Evolutionary conservation across 2,113 vertebrate genomes (phyloP), one percentile per base, ranked within the genome.

Genomic region (Cyrtonyx montezumae): DNA sequence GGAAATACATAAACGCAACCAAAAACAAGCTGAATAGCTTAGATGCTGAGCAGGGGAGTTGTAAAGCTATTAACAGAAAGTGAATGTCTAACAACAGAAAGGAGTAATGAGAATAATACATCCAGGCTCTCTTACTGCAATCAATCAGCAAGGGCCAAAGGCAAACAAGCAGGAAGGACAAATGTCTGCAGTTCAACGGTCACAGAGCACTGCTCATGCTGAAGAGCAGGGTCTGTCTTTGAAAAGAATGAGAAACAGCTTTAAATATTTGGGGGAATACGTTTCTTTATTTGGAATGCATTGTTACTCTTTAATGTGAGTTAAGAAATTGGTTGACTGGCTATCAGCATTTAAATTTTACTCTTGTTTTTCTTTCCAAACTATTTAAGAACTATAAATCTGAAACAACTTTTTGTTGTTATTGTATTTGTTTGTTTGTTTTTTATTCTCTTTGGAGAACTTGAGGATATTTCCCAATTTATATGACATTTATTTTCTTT

Each of bases 61-160:
- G 55, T 80, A 62, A 69, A 67, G 20, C 6, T 82, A 6, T 42
- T n/a, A 19, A 53, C 22, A 2, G 25, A 28, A 84, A 89, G 71
- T 17, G 26, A 26, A 19, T 5, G 2, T 17, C 42, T 45, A 83
- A 10, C 8, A 85, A 79, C 15, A 34, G 74, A 63, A 86, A 90
- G 28, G 80, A 79, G 16, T 18, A 70, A 88, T 88, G 46, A 66
- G 83, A 95, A 37, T 42, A 92, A 78, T 70, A 49, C 16, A 61
- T 43, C 92, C 56, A 62, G 90, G 65, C 32, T 48, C 36, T 86
- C 34, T 42, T 88, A 90, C 77, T 93, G 78, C 80, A 69, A 88
- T 92, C 0, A 4, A 62, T 76, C 63, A 73, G 55, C 8, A n/a
- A 70, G 77, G 69, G 55, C 42, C 59, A 62, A 91, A 91, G 88